A percentile compares a stretch with the other conserved stretches of the same genome.
These are phyloP conservation scores for Standfussiana lucernea DNA, from an alignment of 2,888 invertebrate genomes.

Conservation along the genomic window DNA sequence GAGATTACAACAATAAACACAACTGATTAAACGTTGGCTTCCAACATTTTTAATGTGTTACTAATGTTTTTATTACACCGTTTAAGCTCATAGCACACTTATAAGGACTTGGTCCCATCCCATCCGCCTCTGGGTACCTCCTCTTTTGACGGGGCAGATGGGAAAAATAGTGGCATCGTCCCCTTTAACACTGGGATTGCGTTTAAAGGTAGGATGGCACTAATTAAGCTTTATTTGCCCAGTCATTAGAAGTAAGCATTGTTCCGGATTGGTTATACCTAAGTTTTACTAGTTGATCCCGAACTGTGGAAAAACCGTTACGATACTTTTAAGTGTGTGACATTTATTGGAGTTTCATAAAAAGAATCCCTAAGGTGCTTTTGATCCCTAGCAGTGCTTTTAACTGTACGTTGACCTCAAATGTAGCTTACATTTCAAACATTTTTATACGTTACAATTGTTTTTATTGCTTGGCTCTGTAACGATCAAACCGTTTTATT, in stretches of 20 bases:
- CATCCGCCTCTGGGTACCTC: neutral
- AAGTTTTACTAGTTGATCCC: neutral
- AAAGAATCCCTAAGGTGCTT: too few species aligned
- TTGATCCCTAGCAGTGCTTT: neutral
- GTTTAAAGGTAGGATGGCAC: neutral
- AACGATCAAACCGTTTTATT: constrained; percentile 28
- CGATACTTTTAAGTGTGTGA: neutral
- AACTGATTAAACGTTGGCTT: constrained; percentile 10
- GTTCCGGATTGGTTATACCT: neutral
- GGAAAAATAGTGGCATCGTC: neutral
- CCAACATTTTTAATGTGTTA: constrained; percentile 12
- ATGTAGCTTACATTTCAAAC: neutral
- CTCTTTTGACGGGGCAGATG: neutral
- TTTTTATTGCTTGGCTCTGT: constrained; percentile 1
- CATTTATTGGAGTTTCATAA: neutral
- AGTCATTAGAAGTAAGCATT: neutral
- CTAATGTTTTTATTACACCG: constrained; percentile 32
- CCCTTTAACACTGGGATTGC: neutral
- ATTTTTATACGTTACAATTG: neutral
- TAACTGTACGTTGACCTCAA: neutral
- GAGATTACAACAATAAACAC: constrained; percentile 33
- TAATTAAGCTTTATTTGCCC: neutral
- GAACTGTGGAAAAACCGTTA: neutral
- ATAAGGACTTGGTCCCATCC: neutral
- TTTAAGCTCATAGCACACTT: constrained; percentile 1